Percentiles rank a stretch among this genome's conserved stretches.
Conservation (phyloP, 2,797 vertebrate species). For the Parotocinclus haroldoi region DNA sequence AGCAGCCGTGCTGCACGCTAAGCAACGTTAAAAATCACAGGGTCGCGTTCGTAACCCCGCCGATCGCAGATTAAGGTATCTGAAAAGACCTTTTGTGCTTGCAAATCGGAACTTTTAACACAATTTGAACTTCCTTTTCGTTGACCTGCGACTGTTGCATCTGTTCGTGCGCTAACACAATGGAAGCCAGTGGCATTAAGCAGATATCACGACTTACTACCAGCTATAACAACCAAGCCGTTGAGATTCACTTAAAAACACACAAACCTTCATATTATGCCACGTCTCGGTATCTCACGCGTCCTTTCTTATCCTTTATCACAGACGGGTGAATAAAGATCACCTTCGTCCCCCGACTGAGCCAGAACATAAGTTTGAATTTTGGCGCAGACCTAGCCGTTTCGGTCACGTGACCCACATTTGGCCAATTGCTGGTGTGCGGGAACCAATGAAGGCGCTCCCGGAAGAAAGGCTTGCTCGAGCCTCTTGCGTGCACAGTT, state of each 20-base stretch:
- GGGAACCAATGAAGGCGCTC: constrained; percentile 28
- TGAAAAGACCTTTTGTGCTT: too few species aligned
- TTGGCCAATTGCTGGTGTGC: accelerated
- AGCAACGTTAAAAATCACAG: too few species aligned
- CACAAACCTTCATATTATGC: constrained; percentile 73
- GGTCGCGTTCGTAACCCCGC: too few species aligned
- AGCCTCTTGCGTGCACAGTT: too few species aligned
- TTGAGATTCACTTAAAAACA: constrained; percentile 11
- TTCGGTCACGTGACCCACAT: constrained; percentile 69
- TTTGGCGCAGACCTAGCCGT: constrained; percentile 74
- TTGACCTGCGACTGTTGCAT: too few species aligned
- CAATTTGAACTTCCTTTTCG: too few species aligned
- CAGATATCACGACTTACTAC: background rate
- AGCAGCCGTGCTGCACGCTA: too few species aligned
- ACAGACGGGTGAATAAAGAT: background rate
- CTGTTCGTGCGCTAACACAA: too few species aligned
- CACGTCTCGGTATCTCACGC: constrained; percentile 36
- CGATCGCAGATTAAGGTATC: too few species aligned
- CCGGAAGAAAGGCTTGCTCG: background rate
- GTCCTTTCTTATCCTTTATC: background rate
- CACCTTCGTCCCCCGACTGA: background rate
- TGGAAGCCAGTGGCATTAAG: too few species aligned
- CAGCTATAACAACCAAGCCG: background rate
- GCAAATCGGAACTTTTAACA: too few species aligned
- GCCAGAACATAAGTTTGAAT: constrained; percentile 79